A percentile compares a stretch with the other conserved stretches of the same genome.
These are phyloP conservation scores for Trochalopteron elliotii DNA, from an alignment of 2,113 vertebrate species.

Conservation along the genomic window DNA sequence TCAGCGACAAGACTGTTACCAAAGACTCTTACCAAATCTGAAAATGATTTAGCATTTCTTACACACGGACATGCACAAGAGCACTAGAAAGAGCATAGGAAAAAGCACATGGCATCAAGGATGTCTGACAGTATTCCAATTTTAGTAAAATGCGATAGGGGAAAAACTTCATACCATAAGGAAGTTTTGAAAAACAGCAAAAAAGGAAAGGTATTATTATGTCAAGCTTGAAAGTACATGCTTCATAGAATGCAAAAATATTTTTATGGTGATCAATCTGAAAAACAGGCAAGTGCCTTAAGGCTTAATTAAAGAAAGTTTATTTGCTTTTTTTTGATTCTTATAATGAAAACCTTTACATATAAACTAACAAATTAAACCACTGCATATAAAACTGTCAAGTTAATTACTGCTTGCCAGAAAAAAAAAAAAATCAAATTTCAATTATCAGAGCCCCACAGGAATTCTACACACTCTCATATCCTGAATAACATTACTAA, in stretches of 20 bases:
- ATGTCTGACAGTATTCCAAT: background rate
- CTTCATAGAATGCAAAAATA: background rate
- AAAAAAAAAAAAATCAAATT: background rate
- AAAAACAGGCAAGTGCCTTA: background rate
- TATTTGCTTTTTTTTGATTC: constrained; percentile 5
- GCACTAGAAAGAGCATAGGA: background rate
- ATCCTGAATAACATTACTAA: background rate
- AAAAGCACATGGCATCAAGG: background rate
- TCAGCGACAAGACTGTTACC: background rate
- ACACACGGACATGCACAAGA: background rate
- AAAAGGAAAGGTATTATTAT: background rate
- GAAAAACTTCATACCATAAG: background rate
- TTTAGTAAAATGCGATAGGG: background rate
- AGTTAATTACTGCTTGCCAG: background rate
- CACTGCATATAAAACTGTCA: background rate
- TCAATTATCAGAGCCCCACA: background rate
- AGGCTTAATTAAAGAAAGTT: background rate
- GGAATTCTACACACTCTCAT: background rate
- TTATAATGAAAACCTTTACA: background rate
- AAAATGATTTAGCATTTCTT: background rate
- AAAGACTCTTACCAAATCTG: background rate
- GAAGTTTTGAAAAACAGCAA: background rate
- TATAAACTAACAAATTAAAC: background rate
- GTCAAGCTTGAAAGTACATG: background rate
- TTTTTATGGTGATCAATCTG: background rate